Conservation (phyloP, 2,797 vertebrate species). For the Fratercula arctica region DNA sequence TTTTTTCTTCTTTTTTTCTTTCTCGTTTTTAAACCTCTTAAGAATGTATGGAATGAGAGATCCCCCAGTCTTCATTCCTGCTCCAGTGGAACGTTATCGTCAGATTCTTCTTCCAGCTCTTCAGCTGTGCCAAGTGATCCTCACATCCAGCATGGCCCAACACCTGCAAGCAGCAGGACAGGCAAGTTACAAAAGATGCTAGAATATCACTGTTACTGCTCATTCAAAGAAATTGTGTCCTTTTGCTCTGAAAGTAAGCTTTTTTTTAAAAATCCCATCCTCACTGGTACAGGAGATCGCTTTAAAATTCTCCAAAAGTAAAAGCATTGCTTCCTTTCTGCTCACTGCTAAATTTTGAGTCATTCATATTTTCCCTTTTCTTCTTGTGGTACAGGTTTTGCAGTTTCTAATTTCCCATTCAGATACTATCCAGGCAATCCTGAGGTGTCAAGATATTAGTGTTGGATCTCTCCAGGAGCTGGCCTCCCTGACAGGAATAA, state of each 20-base stretch:
- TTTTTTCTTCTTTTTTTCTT: no score
- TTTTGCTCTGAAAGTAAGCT: neutral
- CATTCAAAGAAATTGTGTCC: neutral
- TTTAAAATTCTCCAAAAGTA: neutral
- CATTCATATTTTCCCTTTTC: neutral
- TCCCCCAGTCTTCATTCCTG: slow-evolving; percentile 91
- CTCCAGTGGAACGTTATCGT: slow-evolving; percentile 90
- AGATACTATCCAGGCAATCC: slow-evolving; percentile 92
- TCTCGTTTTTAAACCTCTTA: neutral
- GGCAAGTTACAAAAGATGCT: slow-evolving; percentile 68
- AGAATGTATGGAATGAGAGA: slow-evolving; percentile 89
- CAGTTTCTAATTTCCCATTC: slow-evolving; percentile 96
- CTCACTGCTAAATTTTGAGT: neutral
- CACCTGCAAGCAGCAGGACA: slow-evolving; percentile 95
- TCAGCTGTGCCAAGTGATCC: slow-evolving; percentile 91
- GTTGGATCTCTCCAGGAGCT: slow-evolving; percentile 90
- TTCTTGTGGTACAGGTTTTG: slow-evolving; percentile 82
- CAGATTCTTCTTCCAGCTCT: slow-evolving; percentile 94
- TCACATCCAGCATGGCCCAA: slow-evolving; percentile 92
- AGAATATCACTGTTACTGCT: neutral
- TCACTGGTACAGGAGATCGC: neutral
- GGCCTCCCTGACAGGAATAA: slow-evolving; percentile 92
- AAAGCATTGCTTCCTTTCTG: neutral
- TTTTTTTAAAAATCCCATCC: neutral
- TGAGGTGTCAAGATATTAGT: slow-evolving; percentile 90